Base-by-base conservation (phyloP, 1,140 invertebrate genomes). In the Pentalonia nigronervosa region DNA sequence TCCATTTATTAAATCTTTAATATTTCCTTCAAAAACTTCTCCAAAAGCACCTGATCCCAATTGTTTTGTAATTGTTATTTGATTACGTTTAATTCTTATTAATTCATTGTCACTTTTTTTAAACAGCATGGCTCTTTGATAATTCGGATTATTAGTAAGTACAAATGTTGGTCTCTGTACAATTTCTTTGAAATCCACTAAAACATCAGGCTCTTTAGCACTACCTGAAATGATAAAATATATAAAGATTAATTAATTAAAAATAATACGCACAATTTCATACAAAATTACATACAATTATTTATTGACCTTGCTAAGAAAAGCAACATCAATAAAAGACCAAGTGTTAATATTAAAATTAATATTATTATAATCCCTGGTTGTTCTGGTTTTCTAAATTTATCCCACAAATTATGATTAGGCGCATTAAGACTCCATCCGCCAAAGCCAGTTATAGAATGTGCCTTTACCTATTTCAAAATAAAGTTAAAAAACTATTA, bases 161-260 rank as follows among this genome's bases (percentile, higher is more conserved):
- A 98, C 96, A 93, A 97, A 97, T 94, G 96, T 6, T n/a, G 96
- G 96, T 94, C 96, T 94, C 4, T 97, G 95, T 7, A 98, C 98
- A 21, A 98, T 96, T 95, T 99, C 97, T 53, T 97, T 96, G n/a
- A 99, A 95, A 1, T 97, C 97, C 0, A 98, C 98, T n/a, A 99
- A 95, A 21, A 98, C 96, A 94, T 98, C 98, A 0, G 97, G 96
- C 96, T 96, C 93, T 50, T 48, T n/a, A 76, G 67, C 83, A n/a
- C 90, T 83, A 83, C n/a, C 91, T 50, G n/a, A 47, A 23, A 91
- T 48, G 48, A 23, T 48, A 76, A 11, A 91, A 41, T 91, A 76
- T 76, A 1, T 47, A 11, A 91, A 76, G 14, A 3, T 76, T 56
- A 56, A 56, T 23, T 25, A 76, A 45, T 91, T 76, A 81, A 90